phyloP scores from a whole-genome alignment of 37 sponge, comb jelly and placozoan species.

The Eunapius fragilis region DNA sequence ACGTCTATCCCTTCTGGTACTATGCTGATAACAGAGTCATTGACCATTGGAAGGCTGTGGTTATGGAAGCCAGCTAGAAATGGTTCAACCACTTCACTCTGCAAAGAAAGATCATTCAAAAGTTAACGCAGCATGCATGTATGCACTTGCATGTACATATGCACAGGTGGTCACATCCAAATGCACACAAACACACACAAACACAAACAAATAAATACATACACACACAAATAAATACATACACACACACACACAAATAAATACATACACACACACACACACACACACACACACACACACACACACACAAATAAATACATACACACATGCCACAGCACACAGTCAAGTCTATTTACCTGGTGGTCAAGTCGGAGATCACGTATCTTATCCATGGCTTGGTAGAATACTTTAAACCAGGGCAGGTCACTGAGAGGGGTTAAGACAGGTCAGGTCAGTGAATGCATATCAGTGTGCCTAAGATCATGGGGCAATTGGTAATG shows the following conservation, averaged over 20 bases:
- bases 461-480: background rate
- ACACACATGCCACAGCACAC: background rate
- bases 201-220: background rate
- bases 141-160: background rate
- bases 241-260: constrained; percentile 12
- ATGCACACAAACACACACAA: background rate
- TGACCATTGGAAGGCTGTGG: constrained; percentile 43
- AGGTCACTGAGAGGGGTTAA: constrained; percentile 47
- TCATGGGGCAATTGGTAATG: background rate
- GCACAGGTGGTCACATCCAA: background rate
- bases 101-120: background rate
- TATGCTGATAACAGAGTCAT: constrained; percentile 43
- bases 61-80: constrained; percentile 32
- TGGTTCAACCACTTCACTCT: constrained; percentile 53
- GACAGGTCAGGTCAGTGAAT: background rate
- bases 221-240: background rate
- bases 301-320: background rate
- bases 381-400: constrained; percentile 61
- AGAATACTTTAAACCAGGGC: constrained; percentile 85
- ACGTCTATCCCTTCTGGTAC: constrained; percentile 21
- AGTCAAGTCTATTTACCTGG: too few species aligned
- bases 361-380: constrained; percentile 39
- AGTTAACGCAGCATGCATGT: background rate
- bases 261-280: background rate
- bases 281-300: background rate